Conservation (phyloP, 2,113 vertebrate species). For the Desmodus rotundus region DNA sequence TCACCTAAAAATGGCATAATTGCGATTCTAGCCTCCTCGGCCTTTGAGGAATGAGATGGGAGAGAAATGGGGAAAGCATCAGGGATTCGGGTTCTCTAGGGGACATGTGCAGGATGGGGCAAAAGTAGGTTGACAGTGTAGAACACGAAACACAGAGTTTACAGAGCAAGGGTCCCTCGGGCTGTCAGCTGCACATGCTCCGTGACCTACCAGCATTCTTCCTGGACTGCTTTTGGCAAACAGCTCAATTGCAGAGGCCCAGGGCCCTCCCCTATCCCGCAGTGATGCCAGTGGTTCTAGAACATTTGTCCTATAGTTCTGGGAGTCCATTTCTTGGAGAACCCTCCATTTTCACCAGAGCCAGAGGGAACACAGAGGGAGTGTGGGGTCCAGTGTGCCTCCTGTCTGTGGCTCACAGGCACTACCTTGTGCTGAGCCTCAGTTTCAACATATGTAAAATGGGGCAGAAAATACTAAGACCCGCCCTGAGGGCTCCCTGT, state of each 20-base stretch:
- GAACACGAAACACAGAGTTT: background rate
- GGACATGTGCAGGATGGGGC: accelerated
- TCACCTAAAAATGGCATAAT: background rate
- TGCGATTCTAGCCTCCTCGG: background rate
- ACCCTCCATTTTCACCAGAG: background rate
- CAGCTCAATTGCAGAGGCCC: background rate
- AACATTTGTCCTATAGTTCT: background rate
- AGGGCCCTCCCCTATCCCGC: background rate
- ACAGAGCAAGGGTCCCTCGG: too few species aligned
- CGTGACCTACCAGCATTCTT: background rate
- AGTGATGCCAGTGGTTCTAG: background rate
- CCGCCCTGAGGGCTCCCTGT: background rate
- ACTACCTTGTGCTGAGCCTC: background rate
- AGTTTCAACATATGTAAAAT: background rate
- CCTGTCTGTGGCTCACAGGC: background rate
- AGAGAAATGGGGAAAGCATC: background rate
- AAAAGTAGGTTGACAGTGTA: background rate
- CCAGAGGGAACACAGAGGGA: background rate
- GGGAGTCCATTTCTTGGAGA: background rate
- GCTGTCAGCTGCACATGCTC: background rate
- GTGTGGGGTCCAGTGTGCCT: background rate
- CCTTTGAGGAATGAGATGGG: background rate
- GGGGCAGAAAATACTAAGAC: background rate
- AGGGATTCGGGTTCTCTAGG: background rate
- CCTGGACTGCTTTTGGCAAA: background rate